phyloP scores from a whole-genome alignment of 2,888 invertebrate genomes.

The Rotaria magnacalcarata region DNA sequence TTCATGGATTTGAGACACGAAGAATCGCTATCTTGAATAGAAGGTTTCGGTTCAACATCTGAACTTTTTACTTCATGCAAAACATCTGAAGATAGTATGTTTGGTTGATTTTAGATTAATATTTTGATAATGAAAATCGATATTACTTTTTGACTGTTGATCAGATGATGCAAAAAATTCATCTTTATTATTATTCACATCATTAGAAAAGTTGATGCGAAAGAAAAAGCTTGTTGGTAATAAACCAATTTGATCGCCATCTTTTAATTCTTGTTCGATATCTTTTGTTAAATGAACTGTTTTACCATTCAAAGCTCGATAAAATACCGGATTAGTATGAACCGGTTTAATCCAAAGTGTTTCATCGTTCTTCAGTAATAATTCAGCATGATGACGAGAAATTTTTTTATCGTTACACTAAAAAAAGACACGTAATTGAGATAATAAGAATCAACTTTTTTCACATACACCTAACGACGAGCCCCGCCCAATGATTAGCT shows the following conservation, averaged over 20 bases:
- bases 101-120: background rate
- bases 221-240: conserved; percentile 16
- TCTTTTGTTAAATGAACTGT: conserved; percentile 1
- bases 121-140: background rate
- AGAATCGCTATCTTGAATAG: background rate
- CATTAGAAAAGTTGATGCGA: background rate
- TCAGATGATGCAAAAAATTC: background rate
- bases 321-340: background rate
- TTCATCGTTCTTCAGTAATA: background rate
- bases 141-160: too few relatives aligned
- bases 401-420: conserved; percentile 33
- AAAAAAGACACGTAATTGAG: background rate
- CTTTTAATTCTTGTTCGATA: conserved; percentile 9
- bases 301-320: background rate
- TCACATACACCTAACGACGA: background rate
- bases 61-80: too few relatives aligned
- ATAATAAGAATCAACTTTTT: background rate
- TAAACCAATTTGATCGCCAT: conserved; percentile 30
- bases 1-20: background rate
- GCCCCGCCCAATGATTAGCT: background rate
- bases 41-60: too few relatives aligned
- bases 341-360: conserved; percentile 3
- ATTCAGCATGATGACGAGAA: conserved; percentile 14
- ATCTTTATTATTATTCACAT: background rate
- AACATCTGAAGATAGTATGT: background rate